Evolutionary conservation across 2,888 invertebrate species (phyloP), one percentile per base, ranked within the genome.

Genomic region (Agriopis marginaria): DNA sequence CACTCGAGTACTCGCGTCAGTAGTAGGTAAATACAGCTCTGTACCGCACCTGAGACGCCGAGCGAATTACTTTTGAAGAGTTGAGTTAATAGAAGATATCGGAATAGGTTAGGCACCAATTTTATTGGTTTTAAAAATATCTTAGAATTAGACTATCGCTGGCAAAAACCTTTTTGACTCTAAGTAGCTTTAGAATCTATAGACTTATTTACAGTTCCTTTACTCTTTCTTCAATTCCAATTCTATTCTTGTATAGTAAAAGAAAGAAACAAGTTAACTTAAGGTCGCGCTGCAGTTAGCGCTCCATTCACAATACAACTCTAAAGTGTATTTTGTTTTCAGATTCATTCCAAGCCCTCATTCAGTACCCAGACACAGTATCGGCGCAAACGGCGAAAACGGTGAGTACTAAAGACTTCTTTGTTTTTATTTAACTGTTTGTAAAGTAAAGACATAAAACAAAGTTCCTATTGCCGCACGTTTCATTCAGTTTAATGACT

Each of bases 301-400:
- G 51, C 47, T 56, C 23, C 23, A 65, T 65, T 64, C 42, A 64
- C 42, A 66, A 53, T 67, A 51, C 42, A 51, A 42, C 63, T 63
- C 56, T 65, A 67, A 70, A 66, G 56, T 42, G 70, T 74, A 71
- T 85, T 87, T 89, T 88, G 86, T 87, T 95, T 95, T 79, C 96
- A 98, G 98, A 97, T 95, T 97, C 98, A 94, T 98, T 98, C 96
- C 98, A 99, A 97, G 99, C 99, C 77, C 96, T 99, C 88, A 99
- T 99, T 92, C 99, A 99, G 95, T 99, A 99, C 94, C 98, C 98
- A 81, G 99, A 99, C 95, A 98, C 99, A 76, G 96, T 98, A 87
- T 97, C 99, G 80, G 99, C 99, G 79, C 99, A 99, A 94, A 97
- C 98, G 84, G 99, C 99, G 86, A 99, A 99, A 96, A 95, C 97